phyloP scores from a whole-genome alignment of 1,140 invertebrate species.

The Whitmania pigra region DNA sequence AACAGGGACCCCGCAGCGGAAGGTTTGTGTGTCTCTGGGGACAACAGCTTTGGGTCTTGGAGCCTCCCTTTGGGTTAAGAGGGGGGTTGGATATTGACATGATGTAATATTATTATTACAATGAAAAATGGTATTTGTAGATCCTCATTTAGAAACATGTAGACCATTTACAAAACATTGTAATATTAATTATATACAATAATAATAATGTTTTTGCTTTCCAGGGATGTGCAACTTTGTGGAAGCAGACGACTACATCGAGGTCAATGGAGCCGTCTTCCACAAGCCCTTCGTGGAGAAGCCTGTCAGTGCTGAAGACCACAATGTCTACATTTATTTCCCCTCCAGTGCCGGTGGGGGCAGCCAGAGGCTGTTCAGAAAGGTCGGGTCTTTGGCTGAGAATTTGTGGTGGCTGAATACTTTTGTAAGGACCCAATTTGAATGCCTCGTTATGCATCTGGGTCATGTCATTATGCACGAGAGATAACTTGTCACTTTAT shows the following conservation, averaged over 20 bases:
- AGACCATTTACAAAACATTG: too few species aligned
- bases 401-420: background rate
- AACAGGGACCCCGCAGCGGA: constrained; percentile 65
- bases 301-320: constrained; percentile 93
- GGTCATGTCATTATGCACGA: background rate
- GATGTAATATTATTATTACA: too few species aligned
- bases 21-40: background rate
- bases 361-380: constrained; percentile 88
- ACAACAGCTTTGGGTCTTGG: too few species aligned
- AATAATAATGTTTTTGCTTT: too few species aligned
- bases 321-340: constrained; percentile 99
- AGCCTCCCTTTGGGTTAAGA: too few species aligned
- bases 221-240: constrained; percentile 57
- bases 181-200: too few species aligned
- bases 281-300: constrained; percentile 99
- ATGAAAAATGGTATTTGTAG: too few species aligned
- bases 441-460: background rate
- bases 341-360: constrained; percentile 92
- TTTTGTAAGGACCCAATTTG: background rate
- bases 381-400: constrained; percentile 48
- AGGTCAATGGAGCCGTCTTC: constrained; percentile 90
- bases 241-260: constrained; percentile 95
- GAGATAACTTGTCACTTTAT: background rate
- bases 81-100: too few species aligned
- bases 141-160: too few species aligned